phyloP scores from a whole-genome alignment of 2,888 invertebrate species.

The Drosophila niveifrons region DNA sequence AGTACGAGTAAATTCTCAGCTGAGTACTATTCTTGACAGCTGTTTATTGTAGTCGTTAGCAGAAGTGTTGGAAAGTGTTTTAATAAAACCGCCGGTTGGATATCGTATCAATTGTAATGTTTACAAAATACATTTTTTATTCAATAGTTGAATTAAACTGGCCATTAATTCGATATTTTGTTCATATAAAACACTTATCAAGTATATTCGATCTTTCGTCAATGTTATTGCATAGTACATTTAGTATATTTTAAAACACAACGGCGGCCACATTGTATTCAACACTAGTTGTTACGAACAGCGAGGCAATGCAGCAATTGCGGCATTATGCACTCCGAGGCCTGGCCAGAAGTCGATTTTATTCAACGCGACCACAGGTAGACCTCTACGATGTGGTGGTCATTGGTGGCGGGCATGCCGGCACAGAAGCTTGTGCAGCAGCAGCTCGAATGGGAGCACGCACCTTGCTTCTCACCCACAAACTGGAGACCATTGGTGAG shows the following conservation, averaged over 20 bases:
- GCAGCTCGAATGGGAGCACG: conserved; percentile 93
- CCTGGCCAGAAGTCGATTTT: conserved; percentile 16
- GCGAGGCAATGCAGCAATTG: conserved; percentile 54
- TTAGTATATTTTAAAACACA: neutral
- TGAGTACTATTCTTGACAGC: conserved; percentile 12
- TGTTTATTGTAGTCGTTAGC: neutral
- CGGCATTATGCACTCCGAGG: conserved; percentile 35
- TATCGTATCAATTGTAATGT: neutral
- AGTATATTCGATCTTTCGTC: neutral
- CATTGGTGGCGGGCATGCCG: conserved; percentile 96
- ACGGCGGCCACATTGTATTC: neutral
- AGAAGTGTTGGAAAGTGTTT: neutral
- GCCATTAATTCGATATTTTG: neutral
- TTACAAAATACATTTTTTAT: neutral
- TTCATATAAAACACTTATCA: neutral
- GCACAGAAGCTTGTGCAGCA: conserved; percentile 94
- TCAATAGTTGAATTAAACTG: neutral
- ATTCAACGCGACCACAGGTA: conserved; percentile 11
- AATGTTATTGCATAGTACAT: neutral
- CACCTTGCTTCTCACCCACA: conserved; percentile 93
- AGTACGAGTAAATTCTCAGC: conserved; percentile 21
- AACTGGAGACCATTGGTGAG: conserved; percentile 93
- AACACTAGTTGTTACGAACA: conserved; percentile 14
- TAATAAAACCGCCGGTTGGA: neutral
- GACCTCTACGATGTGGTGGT: conserved; percentile 90